Evolutionary conservation across 2,888 invertebrate genomes (phyloP).

Genomic region (Agrilus biguttatus): DNA sequence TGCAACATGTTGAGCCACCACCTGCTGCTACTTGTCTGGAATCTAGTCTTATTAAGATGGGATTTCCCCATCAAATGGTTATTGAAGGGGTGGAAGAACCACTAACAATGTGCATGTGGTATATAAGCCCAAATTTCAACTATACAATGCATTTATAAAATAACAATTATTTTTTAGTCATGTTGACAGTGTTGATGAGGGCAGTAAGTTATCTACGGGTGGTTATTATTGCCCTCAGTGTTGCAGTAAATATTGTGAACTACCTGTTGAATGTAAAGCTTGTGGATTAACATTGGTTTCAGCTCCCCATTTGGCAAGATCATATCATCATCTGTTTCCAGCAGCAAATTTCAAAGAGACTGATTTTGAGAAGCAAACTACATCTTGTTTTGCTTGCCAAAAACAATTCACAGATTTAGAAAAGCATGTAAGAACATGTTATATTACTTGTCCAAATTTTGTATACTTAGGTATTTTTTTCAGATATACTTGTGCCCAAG

Average conservation of each 20-base stretch:
- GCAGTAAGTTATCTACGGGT: constrained; percentile 53
- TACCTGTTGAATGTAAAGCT: constrained; percentile 92
- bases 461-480: constrained; percentile 19
- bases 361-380: constrained; percentile 39
- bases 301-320: constrained; percentile 93
- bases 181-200: constrained; percentile 57
- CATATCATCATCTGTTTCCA: constrained; percentile 95
- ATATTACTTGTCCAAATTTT: constrained; percentile 7
- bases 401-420: constrained; percentile 50
- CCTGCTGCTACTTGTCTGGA: constrained; percentile 58
- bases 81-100: constrained; percentile 44
- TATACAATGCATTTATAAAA: not conserved
- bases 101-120: constrained; percentile 89
- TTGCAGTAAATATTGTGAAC: constrained; percentile 91
- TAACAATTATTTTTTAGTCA: constrained; percentile 43
- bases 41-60: constrained; percentile 86
- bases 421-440: constrained; percentile 48
- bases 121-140: not conserved
- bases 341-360: constrained; percentile 73
- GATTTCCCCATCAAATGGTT: constrained; percentile 72
- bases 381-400: constrained; percentile 60
- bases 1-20: constrained; percentile 52
- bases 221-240: constrained; percentile 93
- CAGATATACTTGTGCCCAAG: constrained; percentile 70
- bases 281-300: constrained; percentile 94